Conservation (phyloP, 2,888 invertebrate genomes). For the Tipula confusa region DNA sequence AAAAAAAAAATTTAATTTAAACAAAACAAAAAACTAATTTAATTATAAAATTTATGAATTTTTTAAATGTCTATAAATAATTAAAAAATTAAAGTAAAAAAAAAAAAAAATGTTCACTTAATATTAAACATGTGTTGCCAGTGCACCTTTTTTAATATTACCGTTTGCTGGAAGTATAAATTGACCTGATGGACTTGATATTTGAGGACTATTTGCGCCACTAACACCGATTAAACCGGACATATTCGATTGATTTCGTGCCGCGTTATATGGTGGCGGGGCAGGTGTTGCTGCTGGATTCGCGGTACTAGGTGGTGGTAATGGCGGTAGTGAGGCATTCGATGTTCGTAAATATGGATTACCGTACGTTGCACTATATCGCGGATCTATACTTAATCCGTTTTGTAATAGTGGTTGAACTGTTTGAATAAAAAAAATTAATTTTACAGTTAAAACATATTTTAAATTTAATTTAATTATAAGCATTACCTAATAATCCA, state of each 20-base stretch:
- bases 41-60: not conserved
- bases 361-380: constrained; percentile 84
- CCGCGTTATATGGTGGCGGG: constrained; percentile 66
- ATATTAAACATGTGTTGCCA: constrained; percentile 61
- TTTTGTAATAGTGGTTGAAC: constrained; percentile 49
- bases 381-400: constrained; percentile 60
- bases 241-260: constrained; percentile 39
- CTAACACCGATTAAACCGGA: not conserved
- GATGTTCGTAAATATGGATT: constrained; percentile 79
- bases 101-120: constrained; percentile 35
- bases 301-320: constrained; percentile 61
- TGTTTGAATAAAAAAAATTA: constrained; percentile 34
- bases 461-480: not conserved
- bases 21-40: not conserved
- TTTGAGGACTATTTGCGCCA: constrained; percentile 53
- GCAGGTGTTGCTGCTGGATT: constrained; percentile 77
- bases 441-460: too few relatives aligned
- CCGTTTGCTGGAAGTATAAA: constrained; percentile 50
- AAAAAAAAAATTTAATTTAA: too few relatives aligned
- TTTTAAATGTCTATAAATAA: constrained; percentile 20
- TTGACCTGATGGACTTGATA: constrained; percentile 48
- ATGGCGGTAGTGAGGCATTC: constrained; percentile 52
- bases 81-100: constrained; percentile 13
- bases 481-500: constrained; percentile 38
- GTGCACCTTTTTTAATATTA: constrained; percentile 50